Evolutionary conservation across 2,797 vertebrate genomes (phyloP), one percentile per base, ranked within the genome.

Genomic region (Parauchenoglanis ngamensis): DNA sequence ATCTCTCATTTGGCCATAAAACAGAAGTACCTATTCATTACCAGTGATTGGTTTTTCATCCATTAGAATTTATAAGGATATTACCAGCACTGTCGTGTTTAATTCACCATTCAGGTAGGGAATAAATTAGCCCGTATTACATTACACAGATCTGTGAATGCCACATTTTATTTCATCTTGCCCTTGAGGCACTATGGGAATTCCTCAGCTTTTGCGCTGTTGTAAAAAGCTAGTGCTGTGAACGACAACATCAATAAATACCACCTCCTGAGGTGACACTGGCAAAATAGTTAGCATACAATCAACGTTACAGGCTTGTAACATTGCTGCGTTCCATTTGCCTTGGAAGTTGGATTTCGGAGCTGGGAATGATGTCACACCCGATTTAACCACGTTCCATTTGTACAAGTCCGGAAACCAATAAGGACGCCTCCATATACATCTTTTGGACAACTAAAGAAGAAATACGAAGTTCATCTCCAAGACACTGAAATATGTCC

Each of bases 11-110:
- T 21, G 63, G 63, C 46, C 10, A 31, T 67, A 52, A 83, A 83
- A 54, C 17, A 1, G 44, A 52, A 68, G 67, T 23, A 52, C 44
- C n/a, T 12, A 11, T 49, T 67, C 44, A 31, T 67, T 83, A n/a
- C 19, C 78, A 0, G 23, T 46, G 78, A n/a, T 44, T 81, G n/a
- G 78, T 81, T 81, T 81, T 81, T 61, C 5, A 81, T 61, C 23
- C 21, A 7, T 44, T 61, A 1, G 21, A 46, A 81, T 61, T 79
- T 23, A 80, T 44, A 46, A 44, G 57, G 57, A 81, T 61, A 44
- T 81, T 81, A 61, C 6, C 57, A 40, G 8, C 57, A 63, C 21
- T 8, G 57, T n/a, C 11, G 10, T 11, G 31, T 23, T 79, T 79
- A 79, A 79, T 40, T 79, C 77, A 40, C 4, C 56, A 17, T 31